Percentiles rank a stretch among this genome's conserved stretches.
phyloP scores from a whole-genome alignment of 2,888 invertebrate species.

The Cheilosia urbana region DNA sequence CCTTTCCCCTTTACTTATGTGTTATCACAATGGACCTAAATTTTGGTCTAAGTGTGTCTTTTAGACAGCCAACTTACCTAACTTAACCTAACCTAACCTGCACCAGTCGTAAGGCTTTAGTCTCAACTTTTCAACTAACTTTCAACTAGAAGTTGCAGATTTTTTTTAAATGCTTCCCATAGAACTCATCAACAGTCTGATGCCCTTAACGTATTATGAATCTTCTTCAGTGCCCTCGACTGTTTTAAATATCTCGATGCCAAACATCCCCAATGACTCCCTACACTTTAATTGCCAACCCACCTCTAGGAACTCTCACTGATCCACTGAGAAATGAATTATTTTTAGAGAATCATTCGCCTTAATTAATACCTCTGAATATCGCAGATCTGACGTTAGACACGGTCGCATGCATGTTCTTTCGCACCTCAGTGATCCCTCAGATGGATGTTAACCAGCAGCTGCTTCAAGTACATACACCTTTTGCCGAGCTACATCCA shows the following conservation, averaged over 20 bases:
- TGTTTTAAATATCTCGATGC: background rate
- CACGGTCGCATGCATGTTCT: conserved; percentile 59
- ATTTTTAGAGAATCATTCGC: conserved; percentile 66
- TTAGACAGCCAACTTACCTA: too few relatives aligned
- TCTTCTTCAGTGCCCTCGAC: too few relatives aligned
- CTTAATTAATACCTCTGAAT: conserved; percentile 71
- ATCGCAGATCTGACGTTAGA: conserved; percentile 49
- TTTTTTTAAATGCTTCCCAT: too few relatives aligned
- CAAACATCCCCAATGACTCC: conserved; percentile 5
- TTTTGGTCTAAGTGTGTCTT: too few relatives aligned
- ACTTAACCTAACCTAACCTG: too few relatives aligned
- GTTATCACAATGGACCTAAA: too few relatives aligned
- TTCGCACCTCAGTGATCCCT: conserved; percentile 71
- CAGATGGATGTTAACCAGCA: conserved; percentile 52
- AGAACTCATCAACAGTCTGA: too few relatives aligned
- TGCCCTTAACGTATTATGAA: too few relatives aligned
- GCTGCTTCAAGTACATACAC: conserved; percentile 61
- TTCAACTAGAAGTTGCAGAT: too few relatives aligned
- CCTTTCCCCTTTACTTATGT: too few relatives aligned
- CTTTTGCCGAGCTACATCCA: conserved; percentile 34
- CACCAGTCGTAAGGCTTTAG: too few relatives aligned
- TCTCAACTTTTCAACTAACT: too few relatives aligned
- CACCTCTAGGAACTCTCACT: conserved; percentile 47
- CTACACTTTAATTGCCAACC: conserved; percentile 50
- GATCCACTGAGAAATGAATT: conserved; percentile 50